Evolutionary conservation across 2,888 invertebrate genomes (phyloP), one percentile per base, ranked within the genome.

Genomic region (Caenorhabditis sp.): DNA sequence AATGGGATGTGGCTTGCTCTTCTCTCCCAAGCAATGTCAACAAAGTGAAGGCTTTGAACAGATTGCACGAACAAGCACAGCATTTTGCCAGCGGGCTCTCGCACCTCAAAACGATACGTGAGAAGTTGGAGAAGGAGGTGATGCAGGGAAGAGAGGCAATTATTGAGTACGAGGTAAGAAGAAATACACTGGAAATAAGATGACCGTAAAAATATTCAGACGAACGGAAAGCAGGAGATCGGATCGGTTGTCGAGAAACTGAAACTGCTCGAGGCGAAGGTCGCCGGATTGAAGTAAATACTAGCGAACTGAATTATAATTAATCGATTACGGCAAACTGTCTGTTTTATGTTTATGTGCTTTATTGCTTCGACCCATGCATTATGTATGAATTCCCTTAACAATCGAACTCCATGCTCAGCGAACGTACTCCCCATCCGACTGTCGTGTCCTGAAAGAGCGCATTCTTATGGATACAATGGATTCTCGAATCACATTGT

Each of bases 51-150:
- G 65, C 82, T 5, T 53, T 83, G 41, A 78, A 77, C 43, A 62
- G 76, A 26, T 71, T 83, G 13, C 83, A 83, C 58, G 83, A 83
- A 61, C 83, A 83, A 61, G 83, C 82, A 6, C 78, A 79, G 48
- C 77, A 80, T 41, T 81, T 83, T 45, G 79, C 79, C n/a, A 75
- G 78, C 9, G 65, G 79, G 20, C 52, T 82, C 1, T 65, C 81
- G 11, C 80, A 78, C 26, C 46, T 83, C 72, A 80, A 75, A 13
- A 78, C 79, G 8, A 56, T 83, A 9, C 58, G 78, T 11, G 82
- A 83, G 17, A 71, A 77, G 37, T 37, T 83, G 45, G 82, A 83
- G 48, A 82, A 81, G 48, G 79, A 81, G 15, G 79, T 80, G 8
- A 58, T 63, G 5, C 72, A 73, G 26, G 68, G 72, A 45, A 61